phyloP scores from a whole-genome alignment of 2,113 vertebrate species.

The Nothoprocta pentlandii region DNA sequence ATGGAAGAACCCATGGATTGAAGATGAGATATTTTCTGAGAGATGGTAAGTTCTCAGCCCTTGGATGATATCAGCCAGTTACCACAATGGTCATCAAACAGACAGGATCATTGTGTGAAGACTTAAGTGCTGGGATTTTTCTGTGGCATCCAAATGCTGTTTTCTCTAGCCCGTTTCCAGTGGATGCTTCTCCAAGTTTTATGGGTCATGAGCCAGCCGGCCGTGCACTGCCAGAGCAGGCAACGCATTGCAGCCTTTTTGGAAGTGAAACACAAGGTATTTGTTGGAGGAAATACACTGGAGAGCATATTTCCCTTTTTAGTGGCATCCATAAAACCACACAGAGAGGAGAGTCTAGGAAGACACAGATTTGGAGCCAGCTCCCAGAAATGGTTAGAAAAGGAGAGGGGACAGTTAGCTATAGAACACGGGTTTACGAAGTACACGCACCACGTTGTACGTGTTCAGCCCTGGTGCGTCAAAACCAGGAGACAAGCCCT shows the following conservation, averaged over 20 bases:
- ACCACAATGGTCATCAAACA: background rate
- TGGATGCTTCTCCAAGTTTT: background rate
- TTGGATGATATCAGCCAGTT: background rate
- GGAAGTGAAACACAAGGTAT: background rate
- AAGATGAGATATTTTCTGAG: background rate
- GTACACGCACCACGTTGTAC: conserved; percentile 85
- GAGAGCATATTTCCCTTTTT: conserved; percentile 7
- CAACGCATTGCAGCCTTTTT: background rate
- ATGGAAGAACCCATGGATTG: background rate
- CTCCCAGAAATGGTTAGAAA: background rate
- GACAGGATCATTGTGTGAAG: background rate
- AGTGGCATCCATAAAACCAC: background rate
- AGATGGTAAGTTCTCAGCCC: background rate
- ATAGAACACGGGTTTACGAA: conserved; percentile 80
- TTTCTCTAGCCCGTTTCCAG: background rate
- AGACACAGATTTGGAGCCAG: background rate
- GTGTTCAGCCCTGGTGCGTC: conserved; percentile 92
- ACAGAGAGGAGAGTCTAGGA: background rate
- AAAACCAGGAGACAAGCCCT: conserved; percentile 88
- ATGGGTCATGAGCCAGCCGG: background rate
- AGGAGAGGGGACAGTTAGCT: conserved; percentile 19
- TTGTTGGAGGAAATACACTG: background rate
- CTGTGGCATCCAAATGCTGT: background rate
- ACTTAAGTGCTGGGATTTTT: background rate
- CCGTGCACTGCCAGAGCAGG: background rate